phyloP scores from a whole-genome alignment of 2,113 vertebrate species.

The Gorilla gorilla region DNA sequence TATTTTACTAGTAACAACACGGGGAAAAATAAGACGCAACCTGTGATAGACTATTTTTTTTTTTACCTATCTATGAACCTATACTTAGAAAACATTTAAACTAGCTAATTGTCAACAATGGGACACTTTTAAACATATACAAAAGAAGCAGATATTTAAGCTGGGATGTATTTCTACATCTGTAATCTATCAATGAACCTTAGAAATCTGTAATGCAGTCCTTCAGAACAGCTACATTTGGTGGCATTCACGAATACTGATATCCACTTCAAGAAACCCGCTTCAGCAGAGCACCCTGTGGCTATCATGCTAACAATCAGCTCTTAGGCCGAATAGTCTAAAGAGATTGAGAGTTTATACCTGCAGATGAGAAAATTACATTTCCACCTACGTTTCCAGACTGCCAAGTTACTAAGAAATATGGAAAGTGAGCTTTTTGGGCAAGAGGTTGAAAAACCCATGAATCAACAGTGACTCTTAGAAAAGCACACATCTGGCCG shows the following conservation, averaged over 20 bases:
- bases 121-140: constrained; percentile 50
- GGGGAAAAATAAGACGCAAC: background rate
- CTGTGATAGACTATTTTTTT: background rate
- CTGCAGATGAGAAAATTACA: constrained; percentile 22
- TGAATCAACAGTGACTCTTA: constrained; percentile 20
- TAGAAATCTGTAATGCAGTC: constrained; percentile 28
- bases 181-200: constrained; percentile 23
- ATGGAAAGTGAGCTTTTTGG: background rate
- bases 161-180: constrained; percentile 10
- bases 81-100: constrained; percentile 44
- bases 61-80: background rate
- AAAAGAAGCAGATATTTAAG: constrained; percentile 54
- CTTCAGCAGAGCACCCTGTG: background rate
- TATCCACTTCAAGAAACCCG: background rate
- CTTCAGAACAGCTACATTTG: constrained; percentile 33
- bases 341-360: constrained; percentile 27
- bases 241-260: background rate
- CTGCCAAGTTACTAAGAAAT: constrained; percentile 29
- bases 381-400: constrained; percentile 12
- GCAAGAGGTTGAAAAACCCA: constrained; percentile 24
- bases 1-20: background rate
- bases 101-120: background rate
- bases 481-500: background rate
- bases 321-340: background rate
- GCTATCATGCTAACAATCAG: background rate